Conservation (phyloP, 1,140 invertebrate species). For the Drosophila sp. region DNA sequence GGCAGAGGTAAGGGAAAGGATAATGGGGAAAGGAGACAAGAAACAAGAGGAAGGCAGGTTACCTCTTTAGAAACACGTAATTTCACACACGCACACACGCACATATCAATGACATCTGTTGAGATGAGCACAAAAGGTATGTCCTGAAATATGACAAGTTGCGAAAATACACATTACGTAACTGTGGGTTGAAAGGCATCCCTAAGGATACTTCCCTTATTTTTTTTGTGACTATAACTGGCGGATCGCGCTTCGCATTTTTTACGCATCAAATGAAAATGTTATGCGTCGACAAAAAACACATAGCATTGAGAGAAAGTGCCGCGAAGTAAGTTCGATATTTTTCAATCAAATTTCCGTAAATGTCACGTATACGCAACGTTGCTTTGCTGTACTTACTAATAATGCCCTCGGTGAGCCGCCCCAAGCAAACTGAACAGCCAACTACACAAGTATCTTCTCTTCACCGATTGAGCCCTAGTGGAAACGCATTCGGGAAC, state of each 20-base stretch:
- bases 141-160: constrained; percentile 61
- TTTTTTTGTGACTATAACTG: constrained; percentile 41
- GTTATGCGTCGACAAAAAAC: constrained; percentile 30
- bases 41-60: background rate
- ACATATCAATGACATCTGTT: constrained; percentile 57
- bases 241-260: constrained; percentile 59
- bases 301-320: constrained; percentile 30
- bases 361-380: constrained; percentile 79
- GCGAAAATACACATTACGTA: constrained; percentile 49
- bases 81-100: constrained; percentile 43
- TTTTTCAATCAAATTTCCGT: constrained; percentile 83
- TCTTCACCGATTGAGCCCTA: too few relatives aligned
- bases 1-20: too few relatives aligned
- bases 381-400: constrained; percentile 64
- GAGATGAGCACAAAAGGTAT: constrained; percentile 39
- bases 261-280: constrained; percentile 72
- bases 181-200: background rate
- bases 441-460: constrained; percentile 3
- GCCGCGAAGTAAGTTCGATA: constrained; percentile 70
- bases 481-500: background rate
- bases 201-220: background rate
- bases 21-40: background rate
- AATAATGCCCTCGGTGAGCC: constrained; percentile 54
- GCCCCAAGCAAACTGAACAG: background rate
- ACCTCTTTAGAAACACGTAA: constrained; percentile 50